phyloP scores from a whole-genome alignment of 2,797 vertebrate genomes.

The Lophius americanus region DNA sequence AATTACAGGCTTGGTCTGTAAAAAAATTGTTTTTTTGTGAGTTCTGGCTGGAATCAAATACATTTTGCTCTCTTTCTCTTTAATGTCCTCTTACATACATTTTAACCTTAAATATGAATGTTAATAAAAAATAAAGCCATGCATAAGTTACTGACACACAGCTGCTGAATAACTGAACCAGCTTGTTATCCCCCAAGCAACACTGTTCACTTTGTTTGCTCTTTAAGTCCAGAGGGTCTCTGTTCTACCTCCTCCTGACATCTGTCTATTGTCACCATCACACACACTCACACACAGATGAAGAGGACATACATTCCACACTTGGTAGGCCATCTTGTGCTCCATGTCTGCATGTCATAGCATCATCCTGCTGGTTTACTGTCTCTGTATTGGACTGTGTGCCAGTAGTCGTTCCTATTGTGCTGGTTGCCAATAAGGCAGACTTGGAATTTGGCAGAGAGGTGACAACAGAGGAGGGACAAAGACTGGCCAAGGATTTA shows the following conservation, averaged over 20 bases:
- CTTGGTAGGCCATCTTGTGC: slow-evolving; percentile 32
- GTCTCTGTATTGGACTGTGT: slow-evolving; percentile 18
- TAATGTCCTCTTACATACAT: no score
- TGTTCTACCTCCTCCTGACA: slow-evolving; percentile 34
- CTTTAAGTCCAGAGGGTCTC: slow-evolving; percentile 20
- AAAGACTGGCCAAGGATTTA: slow-evolving; percentile 75
- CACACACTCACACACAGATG: slow-evolving; percentile 4
- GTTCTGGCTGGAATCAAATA: no score
- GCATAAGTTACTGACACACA: neutral
- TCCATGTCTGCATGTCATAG: neutral
- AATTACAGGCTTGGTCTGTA: no score
- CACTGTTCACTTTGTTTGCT: slow-evolving; percentile 37
- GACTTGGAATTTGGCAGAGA: slow-evolving; percentile 81
- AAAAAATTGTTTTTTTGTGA: no score
- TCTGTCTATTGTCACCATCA: slow-evolving; percentile 60
- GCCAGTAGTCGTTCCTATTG: slow-evolving; percentile 77
- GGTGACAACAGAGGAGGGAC: slow-evolving; percentile 80
- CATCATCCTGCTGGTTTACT: slow-evolving; percentile 26
- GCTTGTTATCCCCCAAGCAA: slow-evolving; percentile 14
- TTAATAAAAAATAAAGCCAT: neutral
- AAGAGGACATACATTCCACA: slow-evolving; percentile 30
- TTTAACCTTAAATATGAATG: no score
- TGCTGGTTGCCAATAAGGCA: slow-evolving; percentile 81
- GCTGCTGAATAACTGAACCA: slow-evolving; percentile 18
- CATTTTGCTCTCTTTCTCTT: no score